Evolutionary conservation across 1,140 invertebrate genomes (phyloP), one percentile per base, ranked within the genome.

Genomic region (Saxidomus purpurata): DNA sequence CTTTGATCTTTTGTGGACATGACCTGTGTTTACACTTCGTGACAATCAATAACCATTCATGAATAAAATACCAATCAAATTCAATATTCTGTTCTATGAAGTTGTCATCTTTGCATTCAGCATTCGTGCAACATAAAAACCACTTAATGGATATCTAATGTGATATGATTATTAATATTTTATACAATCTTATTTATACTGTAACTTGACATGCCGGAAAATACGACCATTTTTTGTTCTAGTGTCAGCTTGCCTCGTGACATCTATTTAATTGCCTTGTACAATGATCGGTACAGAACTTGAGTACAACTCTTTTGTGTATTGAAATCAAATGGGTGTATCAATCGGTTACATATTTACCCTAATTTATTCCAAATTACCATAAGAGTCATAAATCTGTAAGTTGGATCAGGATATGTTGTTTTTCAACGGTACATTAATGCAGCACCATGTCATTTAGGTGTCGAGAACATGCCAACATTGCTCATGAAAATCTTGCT

Each of bases 41-140:
- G 1, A 28, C n/a, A 63, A 63, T 63, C 59, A 63, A 63, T 63
- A 63, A 63, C 28, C 59, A 63, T 63, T 8, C 59, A 63, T 63
- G n/a, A 63, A 63, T 63, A 63, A 63, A 28, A 63, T 63, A n/a
- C 22, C 59, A 28, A 63, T 63, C 59, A 28, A 9, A n/a, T 63
- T 63, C 59, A 19, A 19, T 28, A 63, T 28, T 25, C 28, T 63
- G n/a, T n/a, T 28, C 19, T 63, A 28, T 28, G 59, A 63, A 28
- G 25, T n/a, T 25, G 28, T 63, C 59, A 63, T 63, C 59, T 3
- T 28, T 25, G 8, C 4, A 15, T 63, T 28, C 25, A 63, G 28
- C n/a, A 63, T 28, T 22, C 22, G 28, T 28, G 59, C n/a, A 28
- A 63, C n/a, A 63, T 25, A 63, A 63, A 63, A 28, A n/a, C n/a